Evolutionary conservation across 2,113 vertebrate species (phyloP).

Genomic region (Miniopterus natalensis): DNA sequence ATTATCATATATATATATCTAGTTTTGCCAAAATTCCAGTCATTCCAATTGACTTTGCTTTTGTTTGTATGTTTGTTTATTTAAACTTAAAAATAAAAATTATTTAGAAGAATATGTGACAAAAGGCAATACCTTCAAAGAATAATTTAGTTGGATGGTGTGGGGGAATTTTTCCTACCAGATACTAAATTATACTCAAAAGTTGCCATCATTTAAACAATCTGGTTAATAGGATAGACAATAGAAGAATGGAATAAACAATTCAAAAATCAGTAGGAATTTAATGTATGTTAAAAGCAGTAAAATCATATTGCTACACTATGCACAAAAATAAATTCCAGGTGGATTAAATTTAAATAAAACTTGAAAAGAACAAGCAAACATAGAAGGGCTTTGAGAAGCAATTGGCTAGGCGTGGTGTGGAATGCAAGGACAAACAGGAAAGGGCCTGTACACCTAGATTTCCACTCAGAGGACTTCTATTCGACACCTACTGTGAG

Average conservation of each 20-base stretch:
- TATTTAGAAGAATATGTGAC: neutral
- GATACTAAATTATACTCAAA: neutral
- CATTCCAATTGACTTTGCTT: neutral
- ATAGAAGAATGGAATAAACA: slow-evolving; percentile 40
- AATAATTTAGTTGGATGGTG: neutral
- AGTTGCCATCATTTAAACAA: neutral
- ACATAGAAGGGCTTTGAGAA: neutral
- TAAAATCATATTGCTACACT: neutral
- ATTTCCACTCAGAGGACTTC: neutral
- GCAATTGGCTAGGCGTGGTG: neutral
- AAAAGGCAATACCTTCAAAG: slow-evolving; percentile 27
- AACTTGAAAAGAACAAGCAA: slow-evolving; percentile 17
- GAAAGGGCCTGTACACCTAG: neutral
- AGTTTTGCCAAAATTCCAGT: neutral
- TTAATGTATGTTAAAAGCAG: slow-evolving; percentile 7
- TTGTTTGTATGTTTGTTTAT: neutral
- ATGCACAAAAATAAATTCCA: slow-evolving; percentile 46
- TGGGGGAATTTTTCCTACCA: neutral
- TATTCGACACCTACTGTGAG: neutral
- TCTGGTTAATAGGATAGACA: neutral
- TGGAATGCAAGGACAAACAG: neutral
- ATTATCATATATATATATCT: neutral
- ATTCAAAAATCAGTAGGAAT: slow-evolving; percentile 18
- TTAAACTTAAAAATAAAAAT: slow-evolving; percentile 36
- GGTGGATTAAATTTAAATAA: slow-evolving; percentile 4